Evolutionary conservation across 1,140 invertebrate species (phyloP), one percentile per base, ranked within the genome.

Genomic region (Pseudobourletiella spinata): DNA sequence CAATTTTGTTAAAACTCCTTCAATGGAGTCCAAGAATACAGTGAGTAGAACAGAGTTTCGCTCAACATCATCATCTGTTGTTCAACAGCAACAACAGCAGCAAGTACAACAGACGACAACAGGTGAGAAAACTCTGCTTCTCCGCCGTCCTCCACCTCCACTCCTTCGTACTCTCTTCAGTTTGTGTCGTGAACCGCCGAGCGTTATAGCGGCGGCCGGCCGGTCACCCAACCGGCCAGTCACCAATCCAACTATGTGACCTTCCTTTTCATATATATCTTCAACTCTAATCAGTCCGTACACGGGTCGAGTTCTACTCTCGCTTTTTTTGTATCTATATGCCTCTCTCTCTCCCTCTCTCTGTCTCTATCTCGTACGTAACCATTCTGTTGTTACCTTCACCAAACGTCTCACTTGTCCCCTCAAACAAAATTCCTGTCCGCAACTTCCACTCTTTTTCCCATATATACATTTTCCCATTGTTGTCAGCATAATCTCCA

Each of bases 1-100:
- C 24, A 52, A 29, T 52, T 52, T 22, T 22, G 24, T 3, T 52
- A 22, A 32, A 55, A 22, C 52, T 55, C 52, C 52, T 18, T 55
- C 52, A 35, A 55, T 55, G 52, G 52, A 55, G 52, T 55, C 52
- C 28, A 55, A 15, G 22, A 55, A 55, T 55, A 55, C 16, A 32
- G 52, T 55, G 29, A 55, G 52, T 55, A 55, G 52, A 55, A 35
- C 52, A 11, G 52, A 55, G 29, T 18, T 55, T 55, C 52, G 52
- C 29, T 35, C 25, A 35, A 35, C 52, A 6, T 55, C 52, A 6
- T 32, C 52, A 15, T 30, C 30, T 39, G 52, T 55, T 55, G 28
- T 52, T 6, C 50, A 52, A 22, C 44, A 48, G 6, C 44, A 48
- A 48, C 22, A 52, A 26, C 50, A 29, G 14, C 24, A 25, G 28